Conservation (phyloP, 2,888 invertebrate species). For the Clanis bilineata region DNA sequence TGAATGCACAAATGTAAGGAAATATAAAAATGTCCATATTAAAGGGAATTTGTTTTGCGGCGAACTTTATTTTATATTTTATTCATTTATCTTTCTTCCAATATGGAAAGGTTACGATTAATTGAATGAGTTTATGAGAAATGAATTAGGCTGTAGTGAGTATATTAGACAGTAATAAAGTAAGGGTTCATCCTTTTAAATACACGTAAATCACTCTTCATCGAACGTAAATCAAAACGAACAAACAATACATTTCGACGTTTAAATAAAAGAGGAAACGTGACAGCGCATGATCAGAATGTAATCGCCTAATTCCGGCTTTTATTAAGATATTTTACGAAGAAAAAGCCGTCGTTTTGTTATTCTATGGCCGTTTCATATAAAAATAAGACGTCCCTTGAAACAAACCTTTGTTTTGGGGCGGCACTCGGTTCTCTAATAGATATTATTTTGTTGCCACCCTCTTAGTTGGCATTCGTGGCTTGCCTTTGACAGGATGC, state of each 20-base stretch:
- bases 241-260: constrained; percentile 55
- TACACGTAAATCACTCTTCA: constrained; percentile 59
- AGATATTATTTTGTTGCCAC: constrained; percentile 62
- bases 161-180: constrained; percentile 40
- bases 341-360: constrained; percentile 65
- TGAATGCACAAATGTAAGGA: constrained; percentile 77
- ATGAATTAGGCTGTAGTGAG: background rate
- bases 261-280: constrained; percentile 66
- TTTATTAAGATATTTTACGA: constrained; percentile 78
- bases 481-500: constrained; percentile 74
- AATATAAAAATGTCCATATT: constrained; percentile 68
- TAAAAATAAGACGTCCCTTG: constrained; percentile 78
- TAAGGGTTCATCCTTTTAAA: constrained; percentile 58
- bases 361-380: constrained; percentile 73
- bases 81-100: constrained; percentile 15
- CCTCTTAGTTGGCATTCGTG: constrained; percentile 74
- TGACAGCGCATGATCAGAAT: constrained; percentile 73
- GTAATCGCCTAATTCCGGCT: constrained; percentile 66
- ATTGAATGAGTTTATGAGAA: background rate
- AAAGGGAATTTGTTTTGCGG: constrained; percentile 57
- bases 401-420: constrained; percentile 69
- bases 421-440: constrained; percentile 57
- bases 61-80: constrained; percentile 29
- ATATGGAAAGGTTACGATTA: background rate
- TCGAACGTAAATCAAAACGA: constrained; percentile 63